Evolutionary conservation across 2,888 invertebrate genomes (phyloP), one percentile per base, ranked within the genome.

Genomic region (Clitarchus hookeri): DNA sequence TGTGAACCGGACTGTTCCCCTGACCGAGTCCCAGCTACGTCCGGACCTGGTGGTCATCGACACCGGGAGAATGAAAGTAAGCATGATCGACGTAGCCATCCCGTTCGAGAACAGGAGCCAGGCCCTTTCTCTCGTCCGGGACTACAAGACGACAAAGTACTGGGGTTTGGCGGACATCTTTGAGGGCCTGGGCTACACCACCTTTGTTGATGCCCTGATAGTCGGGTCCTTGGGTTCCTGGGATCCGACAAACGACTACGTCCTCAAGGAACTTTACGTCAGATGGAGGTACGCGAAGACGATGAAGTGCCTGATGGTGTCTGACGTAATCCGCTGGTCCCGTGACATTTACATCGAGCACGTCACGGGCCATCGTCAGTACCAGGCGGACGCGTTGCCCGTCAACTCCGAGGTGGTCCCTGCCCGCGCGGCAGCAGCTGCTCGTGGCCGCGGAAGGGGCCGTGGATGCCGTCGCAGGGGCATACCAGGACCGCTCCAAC

Each of bases 261-360:
- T 89, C 65, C 85, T 65, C 13, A 13, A 65, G 65, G 19, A 65
- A 23, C 23, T 65, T 6, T 16, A 16, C 16, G 19, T 88, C 11
- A 77, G 86, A 8, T 44, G 85, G 0, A 54, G 85, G 0, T 90
- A 90, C 83, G 89, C 89, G 0, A 54, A 54, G 0, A 65, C 89
- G 53, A 89, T 90, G 90, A 44, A 88, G 26, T 86, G 89, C 3
- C 88, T 90, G 26, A 89, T 90, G 88, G 88, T 90, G 0, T 89
- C 89, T 0, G 90, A 90, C 26, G 85, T 87, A 23, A 89, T 90
- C 44, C 86, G 88, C 0, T 90, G 90, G 90, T 89, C 89, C 16
- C 86, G 90, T 8, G 90, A 91, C 88, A 89, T 91, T 0, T 91
- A 90, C 87, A 88, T 90, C 11, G 89, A 90, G 44, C 90, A 90